A percentile compares a stretch with the other conserved stretches of the same genome.
Conservation (phyloP, 2,888 invertebrate genomes). For the Odontothrips loti region DNA sequence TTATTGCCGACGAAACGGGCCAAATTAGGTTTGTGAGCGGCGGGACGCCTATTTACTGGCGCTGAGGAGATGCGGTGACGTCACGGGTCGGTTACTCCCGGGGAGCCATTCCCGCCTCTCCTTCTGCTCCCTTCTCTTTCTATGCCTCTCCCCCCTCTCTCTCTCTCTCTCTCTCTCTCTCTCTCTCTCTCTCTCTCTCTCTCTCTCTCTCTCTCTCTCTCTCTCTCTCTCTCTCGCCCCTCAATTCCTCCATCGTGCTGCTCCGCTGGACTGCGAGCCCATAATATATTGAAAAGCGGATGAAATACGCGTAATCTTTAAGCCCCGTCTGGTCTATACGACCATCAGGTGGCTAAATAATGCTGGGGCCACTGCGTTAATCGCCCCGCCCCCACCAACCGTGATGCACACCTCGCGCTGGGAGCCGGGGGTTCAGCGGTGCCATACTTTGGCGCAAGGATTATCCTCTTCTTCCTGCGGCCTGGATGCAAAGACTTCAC, state of each 20-base stretch:
- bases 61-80: no score
- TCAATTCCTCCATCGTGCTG: not conserved
- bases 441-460: not conserved
- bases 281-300: conserved; percentile 2
- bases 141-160: not conserved
- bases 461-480: not conserved
- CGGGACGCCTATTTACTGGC: no score
- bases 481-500: no score
- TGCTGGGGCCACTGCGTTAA: not conserved
- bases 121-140: not conserved
- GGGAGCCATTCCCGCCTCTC: not conserved
- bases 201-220: not conserved
- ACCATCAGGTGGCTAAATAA: not conserved
- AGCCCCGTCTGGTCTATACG: not conserved
- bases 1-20: no score
- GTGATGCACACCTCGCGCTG: not conserved
- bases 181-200: not conserved
- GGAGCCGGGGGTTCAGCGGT: not conserved
- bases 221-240: not conserved
- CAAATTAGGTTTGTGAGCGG: no score
- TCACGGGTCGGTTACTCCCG: not conserved
- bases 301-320: not conserved
- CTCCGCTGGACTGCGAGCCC: not conserved
- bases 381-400: not conserved
- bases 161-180: not conserved